Evolutionary conservation across 2,888 invertebrate species (phyloP).

Genomic region (Zygogramma bicolorata): DNA sequence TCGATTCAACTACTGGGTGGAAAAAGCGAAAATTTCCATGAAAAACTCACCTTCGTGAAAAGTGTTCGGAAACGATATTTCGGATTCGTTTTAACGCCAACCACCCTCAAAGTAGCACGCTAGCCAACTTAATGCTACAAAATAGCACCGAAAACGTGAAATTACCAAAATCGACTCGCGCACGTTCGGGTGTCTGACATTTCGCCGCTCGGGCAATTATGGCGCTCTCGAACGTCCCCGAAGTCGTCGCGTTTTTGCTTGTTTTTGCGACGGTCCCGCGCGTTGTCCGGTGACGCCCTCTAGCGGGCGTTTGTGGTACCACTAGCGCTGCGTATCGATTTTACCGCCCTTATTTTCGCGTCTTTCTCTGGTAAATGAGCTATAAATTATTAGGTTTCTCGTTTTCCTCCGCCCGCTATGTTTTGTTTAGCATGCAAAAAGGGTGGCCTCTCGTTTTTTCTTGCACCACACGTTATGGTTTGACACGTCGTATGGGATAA

Average conservation of each 20-base stretch:
- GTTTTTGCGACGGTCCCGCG: conserved; percentile 27
- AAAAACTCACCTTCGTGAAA: conserved; percentile 42
- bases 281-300: conserved; percentile 57
- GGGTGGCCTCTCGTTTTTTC: conserved; percentile 33
- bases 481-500: conserved; percentile 2
- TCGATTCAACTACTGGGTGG: not conserved
- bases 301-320: conserved; percentile 37
- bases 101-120: conserved; percentile 67
- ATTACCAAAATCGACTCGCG: conserved; percentile 59
- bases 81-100: conserved; percentile 60
- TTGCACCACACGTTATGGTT: not conserved
- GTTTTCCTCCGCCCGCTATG: conserved; percentile 44
- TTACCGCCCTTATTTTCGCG: conserved; percentile 62
- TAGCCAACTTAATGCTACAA: conserved; percentile 67
- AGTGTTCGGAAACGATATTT: conserved; percentile 52
- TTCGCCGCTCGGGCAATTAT: not conserved
- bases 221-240: not conserved
- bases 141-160: conserved; percentile 66
- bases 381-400: conserved; percentile 62
- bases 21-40: conserved; percentile 21
- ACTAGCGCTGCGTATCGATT: conserved; percentile 59
- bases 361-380: conserved; percentile 63
- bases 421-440: conserved; percentile 38
- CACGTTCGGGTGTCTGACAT: conserved; percentile 48
- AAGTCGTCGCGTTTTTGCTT: not conserved